phyloP scores from a whole-genome alignment of 2,888 invertebrate species.

The Neoascia interrupta region DNA sequence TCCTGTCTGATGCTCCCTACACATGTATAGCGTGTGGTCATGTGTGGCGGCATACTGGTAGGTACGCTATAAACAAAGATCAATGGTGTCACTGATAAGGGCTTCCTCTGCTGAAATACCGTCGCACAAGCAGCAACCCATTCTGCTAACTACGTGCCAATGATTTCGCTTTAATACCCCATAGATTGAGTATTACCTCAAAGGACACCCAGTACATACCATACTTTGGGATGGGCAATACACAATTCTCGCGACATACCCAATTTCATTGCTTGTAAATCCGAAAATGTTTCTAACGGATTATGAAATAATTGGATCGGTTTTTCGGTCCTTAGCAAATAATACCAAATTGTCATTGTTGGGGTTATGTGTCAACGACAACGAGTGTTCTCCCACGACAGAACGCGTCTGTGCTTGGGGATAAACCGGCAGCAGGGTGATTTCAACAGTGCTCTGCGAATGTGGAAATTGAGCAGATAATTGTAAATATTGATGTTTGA shows the following conservation, averaged over 20 bases:
- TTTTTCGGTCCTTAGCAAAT: conserved; percentile 49
- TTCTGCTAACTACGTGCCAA: conserved; percentile 18
- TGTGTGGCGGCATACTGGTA: neutral
- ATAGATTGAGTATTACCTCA: conserved; percentile 26
- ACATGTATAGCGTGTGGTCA: conserved; percentile 7
- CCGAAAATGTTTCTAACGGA: conserved; percentile 66
- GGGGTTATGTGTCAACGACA: no score
- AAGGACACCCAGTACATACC: neutral
- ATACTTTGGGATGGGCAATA: conserved; percentile 40
- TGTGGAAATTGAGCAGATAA: conserved; percentile 48
- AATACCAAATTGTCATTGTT: no score
- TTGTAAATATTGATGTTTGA: conserved; percentile 61
- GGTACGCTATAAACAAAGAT: conserved; percentile 3
- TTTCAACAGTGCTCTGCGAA: conserved; percentile 14
- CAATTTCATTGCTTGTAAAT: conserved; percentile 66
- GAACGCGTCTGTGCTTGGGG: conserved; percentile 26
- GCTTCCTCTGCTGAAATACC: conserved; percentile 8
- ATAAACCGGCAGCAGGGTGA: no score
- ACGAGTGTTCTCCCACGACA: no score
- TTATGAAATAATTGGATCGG: conserved; percentile 69
- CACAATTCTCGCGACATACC: conserved; percentile 52
- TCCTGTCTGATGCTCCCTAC: neutral
- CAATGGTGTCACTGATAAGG: conserved; percentile 29
- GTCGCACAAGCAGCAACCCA: no score
- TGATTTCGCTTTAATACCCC: conserved; percentile 37